Conservation (phyloP, 1,140 invertebrate species). For the Yoshiicerus persimilis region DNA sequence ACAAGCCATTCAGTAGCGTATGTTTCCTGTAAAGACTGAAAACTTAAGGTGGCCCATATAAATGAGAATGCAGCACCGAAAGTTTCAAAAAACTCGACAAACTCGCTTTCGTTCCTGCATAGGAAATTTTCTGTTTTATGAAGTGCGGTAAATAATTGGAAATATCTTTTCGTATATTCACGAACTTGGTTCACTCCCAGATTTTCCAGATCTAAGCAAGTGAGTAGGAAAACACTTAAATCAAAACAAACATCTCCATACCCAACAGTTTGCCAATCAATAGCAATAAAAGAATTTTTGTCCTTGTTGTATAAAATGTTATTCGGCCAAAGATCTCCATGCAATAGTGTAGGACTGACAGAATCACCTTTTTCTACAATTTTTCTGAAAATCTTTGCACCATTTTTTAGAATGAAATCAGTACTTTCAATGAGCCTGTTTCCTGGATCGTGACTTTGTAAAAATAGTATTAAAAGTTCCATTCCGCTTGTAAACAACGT, state of each 20-base stretch:
- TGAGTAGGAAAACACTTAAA: constrained; percentile 4
- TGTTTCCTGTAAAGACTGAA: neutral
- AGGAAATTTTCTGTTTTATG: neutral
- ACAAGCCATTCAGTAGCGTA: neutral
- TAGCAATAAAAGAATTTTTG: constrained; percentile 22
- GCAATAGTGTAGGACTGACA: neutral
- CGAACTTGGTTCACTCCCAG: neutral
- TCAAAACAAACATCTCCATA: constrained; percentile 28
- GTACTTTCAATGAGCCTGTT: neutral
- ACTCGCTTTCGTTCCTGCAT: neutral
- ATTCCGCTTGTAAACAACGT: neutral
- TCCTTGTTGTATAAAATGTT: constrained; percentile 21
- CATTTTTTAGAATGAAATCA: neutral
- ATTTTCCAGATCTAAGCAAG: neutral
- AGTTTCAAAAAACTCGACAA: neutral
- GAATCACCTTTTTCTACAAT: neutral
- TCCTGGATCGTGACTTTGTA: neutral
- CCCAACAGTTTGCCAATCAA: constrained; percentile 39
- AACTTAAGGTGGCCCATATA: neutral
- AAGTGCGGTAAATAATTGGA: neutral
- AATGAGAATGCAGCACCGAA: neutral
- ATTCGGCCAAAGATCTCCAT: constrained; percentile 39
- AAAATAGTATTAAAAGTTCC: neutral
- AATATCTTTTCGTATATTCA: neutral
- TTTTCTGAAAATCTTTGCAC: neutral